Evolutionary conservation across 1,140 invertebrate species (phyloP).

Genomic region (Drosophila pseudoananassae): DNA sequence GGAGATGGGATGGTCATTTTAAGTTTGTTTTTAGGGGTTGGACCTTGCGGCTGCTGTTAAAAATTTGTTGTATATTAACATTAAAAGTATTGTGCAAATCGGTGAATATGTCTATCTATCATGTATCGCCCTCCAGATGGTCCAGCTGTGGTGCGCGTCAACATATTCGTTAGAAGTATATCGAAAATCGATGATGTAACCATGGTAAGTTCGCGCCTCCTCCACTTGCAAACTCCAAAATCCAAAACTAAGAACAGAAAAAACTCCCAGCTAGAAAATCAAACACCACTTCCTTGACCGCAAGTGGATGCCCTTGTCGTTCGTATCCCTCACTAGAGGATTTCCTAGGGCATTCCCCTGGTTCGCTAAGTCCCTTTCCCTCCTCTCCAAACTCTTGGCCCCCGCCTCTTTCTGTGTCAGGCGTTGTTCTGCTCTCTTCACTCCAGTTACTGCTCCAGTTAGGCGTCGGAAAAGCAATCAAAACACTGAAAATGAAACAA

Average conservation of each 20-base stretch:
- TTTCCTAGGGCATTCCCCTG: neutral
- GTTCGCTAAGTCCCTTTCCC: constrained; percentile 12
- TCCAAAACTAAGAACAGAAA: constrained; percentile 23
- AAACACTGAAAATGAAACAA: constrained; percentile 34
- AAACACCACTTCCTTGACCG: constrained; percentile 22
- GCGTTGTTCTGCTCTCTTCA: constrained; percentile 15
- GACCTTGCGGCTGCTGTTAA: constrained; percentile 55
- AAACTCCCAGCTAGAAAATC: constrained; percentile 21
- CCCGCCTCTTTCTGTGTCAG: neutral
- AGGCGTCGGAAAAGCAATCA: constrained; percentile 31
- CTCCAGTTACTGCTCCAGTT: constrained; percentile 7
- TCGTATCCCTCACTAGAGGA: neutral
- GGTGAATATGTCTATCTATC: constrained; percentile 81
- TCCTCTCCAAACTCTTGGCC: constrained; percentile 5
- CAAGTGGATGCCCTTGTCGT: constrained; percentile 33
- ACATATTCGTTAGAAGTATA: constrained; percentile 99
- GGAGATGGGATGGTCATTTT: constrained; percentile 28
- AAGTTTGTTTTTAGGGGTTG: constrained; percentile 39
- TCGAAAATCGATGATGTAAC: constrained; percentile 99
- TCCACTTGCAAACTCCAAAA: constrained; percentile 26
- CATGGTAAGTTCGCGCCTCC: constrained; percentile 92
- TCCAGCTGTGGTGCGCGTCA: constrained; percentile 95
- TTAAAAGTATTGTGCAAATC: constrained; percentile 63
- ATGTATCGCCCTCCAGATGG: constrained; percentile 89
- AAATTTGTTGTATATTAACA: constrained; percentile 63